phyloP scores from a whole-genome alignment of 2,888 invertebrate species.

The Nezara viridula region DNA sequence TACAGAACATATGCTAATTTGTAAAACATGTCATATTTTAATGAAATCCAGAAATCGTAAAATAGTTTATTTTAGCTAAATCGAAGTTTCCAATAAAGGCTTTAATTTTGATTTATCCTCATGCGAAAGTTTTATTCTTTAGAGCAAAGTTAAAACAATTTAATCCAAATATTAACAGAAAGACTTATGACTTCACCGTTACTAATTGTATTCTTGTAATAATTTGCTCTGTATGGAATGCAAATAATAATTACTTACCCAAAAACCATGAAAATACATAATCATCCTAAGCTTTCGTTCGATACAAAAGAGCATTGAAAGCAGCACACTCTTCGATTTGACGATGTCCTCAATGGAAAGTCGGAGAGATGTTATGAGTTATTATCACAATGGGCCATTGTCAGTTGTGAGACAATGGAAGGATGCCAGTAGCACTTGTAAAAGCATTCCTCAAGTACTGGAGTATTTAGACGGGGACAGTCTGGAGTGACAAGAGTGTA shows the following conservation, averaged over 20 bases:
- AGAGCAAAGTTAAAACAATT: too few relatives aligned
- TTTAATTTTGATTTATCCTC: too few relatives aligned
- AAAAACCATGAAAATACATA: too few relatives aligned
- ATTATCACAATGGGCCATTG: conserved; percentile 23
- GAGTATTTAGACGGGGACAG: not conserved
- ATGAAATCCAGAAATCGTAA: not conserved
- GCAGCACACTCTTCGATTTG: not conserved
- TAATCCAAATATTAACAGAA: too few relatives aligned
- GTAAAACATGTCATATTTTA: not conserved
- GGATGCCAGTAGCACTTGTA: conserved; percentile 37
- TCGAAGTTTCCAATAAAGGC: too few relatives aligned
- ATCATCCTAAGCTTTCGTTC: not conserved
- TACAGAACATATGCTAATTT: not conserved
- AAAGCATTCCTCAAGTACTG: not conserved
- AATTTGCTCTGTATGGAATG: too few relatives aligned
- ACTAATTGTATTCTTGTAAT: too few relatives aligned
- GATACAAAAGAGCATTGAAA: not conserved
- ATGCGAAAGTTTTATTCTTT: too few relatives aligned
- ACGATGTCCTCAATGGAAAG: not conserved
- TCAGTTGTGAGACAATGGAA: not conserved
- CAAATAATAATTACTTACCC: too few relatives aligned
- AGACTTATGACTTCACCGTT: too few relatives aligned
- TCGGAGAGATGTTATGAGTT: not conserved
- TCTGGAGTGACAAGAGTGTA: not conserved
- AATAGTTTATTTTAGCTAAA: not conserved